Base-by-base conservation (phyloP, 2,888 invertebrate species). In the Drosophila multiciliata region DNA sequence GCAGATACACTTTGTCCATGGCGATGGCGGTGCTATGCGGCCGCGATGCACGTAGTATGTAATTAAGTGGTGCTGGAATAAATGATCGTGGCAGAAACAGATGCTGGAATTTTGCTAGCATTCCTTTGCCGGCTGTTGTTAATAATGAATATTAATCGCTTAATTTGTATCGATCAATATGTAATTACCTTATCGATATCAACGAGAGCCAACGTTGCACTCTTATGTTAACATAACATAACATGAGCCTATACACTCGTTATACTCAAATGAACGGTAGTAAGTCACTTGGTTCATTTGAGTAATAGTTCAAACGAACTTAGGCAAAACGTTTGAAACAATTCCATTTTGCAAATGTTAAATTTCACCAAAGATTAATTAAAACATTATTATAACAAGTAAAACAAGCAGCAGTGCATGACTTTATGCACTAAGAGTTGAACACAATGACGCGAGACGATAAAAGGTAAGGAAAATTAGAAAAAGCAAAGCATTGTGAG, bases 1-100 rank as follows among this genome's bases (percentile, higher is more conserved):
- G 93, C 52, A 96, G 91, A 84, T 95, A 95, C 0, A 95, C 95
- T 75, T 94, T 94, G 63, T 95, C 93, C 95, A 95, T 95, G 17
- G 71, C 81, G 42, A 82, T 71, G 3, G 71, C 62, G 9, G 61
- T 81, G 26, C 80, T 78, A 53, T 80, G 68, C 26, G 69, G 12
- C 17, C 63, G 64, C 33, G 50, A n/a, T 29, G 5, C 50, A n/a
- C 26, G 35, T 5, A 55, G 35, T 20, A 36, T 40, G 36, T 23
- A 64, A 5, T 63, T 54, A 35, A 63, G 38, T 40, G 23, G 20
- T 40, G 50, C 12, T 57, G 15, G 49, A 11, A 38, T 61, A 0
- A 63, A 32, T 49, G 65, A 57, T n/a, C 52, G 76, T 63, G 45
- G 48, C 45, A 55, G 26, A 50, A 55, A 49, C 26, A 63, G 33